Base-by-base conservation (phyloP, 2,888 invertebrate species). In the Gortyna flavago region DNA sequence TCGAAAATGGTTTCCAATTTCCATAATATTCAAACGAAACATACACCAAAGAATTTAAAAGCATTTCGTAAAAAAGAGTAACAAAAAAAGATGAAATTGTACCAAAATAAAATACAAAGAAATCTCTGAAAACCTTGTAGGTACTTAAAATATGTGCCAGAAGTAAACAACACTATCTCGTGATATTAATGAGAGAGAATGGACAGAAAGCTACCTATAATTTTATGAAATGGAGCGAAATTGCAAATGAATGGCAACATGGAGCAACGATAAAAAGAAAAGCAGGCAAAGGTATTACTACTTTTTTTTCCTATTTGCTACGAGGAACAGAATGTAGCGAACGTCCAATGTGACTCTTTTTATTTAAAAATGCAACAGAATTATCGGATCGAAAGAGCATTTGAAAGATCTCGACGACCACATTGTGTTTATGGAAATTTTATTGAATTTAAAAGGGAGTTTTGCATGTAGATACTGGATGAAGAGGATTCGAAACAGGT, bases 381-480 rank as follows among this genome's bases (percentile, higher is more conserved):
- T 85, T 81, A 81, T 72, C 78, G 74, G 74, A 81, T 84, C 78
- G 82, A 78, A 44, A 75, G 68, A 84, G 72, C 66, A 85, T 85
- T 85, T 72, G 62, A 85, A 78, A 81, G 74, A 81, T 74, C 74
- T 81, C 81, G 51, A 62, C 65, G 72, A 78, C 85, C 82, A 72
- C 82, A 72, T 85, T 83, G 77, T 85, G 67, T 74, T 44, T 38
- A 69, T 72, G 74, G 69, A 81, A 72, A 77, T 70, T 81, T 73
- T 57, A 80, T 74, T 77, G 71, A 81, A 75, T 81, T 81, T 54
- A 32, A 85, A 77, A 81, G 66, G 9, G 57, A 81, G 6, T 72
- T 81, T 68, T 75, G 62, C n/a, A n/a, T 54, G 38, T 29, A 59
- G 59, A 75, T 69, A 48, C 48, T 16, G 61, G 18, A 51, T 70